Conservation (phyloP, 1,140 invertebrate species). For the Dendroctonus ponderosae region DNA sequence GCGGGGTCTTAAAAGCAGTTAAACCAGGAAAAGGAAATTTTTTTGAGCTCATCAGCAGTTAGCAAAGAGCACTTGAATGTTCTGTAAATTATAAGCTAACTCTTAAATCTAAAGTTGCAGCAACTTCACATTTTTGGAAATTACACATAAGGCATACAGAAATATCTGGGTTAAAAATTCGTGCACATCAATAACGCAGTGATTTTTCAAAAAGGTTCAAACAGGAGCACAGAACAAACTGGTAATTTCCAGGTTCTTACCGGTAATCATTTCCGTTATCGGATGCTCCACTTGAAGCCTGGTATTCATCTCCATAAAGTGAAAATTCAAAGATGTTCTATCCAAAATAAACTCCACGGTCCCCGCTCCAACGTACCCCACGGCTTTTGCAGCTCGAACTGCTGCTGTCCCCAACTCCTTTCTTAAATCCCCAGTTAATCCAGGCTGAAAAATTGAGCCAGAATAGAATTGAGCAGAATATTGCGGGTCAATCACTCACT, state of each 20-base stretch:
- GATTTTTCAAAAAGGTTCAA: too few species aligned
- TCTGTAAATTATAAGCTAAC: too few species aligned
- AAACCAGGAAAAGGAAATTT: too few species aligned
- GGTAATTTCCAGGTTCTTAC: slow-evolving; percentile 40
- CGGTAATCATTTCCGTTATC: slow-evolving; percentile 96
- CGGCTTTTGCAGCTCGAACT: slow-evolving; percentile 86
- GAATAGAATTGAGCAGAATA: neutral
- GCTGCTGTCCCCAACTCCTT: slow-evolving; percentile 82
- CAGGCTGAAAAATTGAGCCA: slow-evolving; percentile 60
- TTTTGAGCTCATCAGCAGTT: too few species aligned
- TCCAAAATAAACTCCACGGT: slow-evolving; percentile 96
- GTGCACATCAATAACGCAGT: too few species aligned
- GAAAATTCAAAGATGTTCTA: slow-evolving; percentile 77
- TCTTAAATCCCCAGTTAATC: slow-evolving; percentile 74
- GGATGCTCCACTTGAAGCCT: slow-evolving; percentile 95
- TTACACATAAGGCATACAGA: too few species aligned
- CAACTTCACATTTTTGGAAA: too few species aligned
- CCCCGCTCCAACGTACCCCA: slow-evolving; percentile 93
- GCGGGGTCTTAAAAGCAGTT: too few species aligned
- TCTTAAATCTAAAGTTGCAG: too few species aligned
- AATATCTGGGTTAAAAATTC: too few species aligned
- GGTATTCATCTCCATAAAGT: slow-evolving; percentile 99
- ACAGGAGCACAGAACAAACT: too few species aligned
- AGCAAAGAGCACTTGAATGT: too few species aligned
- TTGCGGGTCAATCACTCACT: slow-evolving; percentile 51